Percentiles rank a stretch among this genome's conserved stretches.
Evolutionary conservation across 2,888 invertebrate genomes (phyloP).

Genomic region (Lypha dubia): DNA sequence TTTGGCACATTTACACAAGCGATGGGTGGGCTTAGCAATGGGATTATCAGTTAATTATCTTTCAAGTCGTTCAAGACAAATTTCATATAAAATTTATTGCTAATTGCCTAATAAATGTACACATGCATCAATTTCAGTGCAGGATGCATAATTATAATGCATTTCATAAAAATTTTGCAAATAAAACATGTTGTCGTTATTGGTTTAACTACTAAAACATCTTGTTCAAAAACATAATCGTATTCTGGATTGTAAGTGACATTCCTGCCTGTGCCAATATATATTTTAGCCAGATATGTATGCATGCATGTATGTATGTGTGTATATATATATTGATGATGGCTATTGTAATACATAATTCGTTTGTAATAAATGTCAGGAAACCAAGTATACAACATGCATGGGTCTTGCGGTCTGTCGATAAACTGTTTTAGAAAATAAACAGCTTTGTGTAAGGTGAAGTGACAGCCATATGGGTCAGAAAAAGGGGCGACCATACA

Average conservation of each 20-base stretch:
- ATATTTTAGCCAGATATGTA: background rate
- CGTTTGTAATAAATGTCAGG: conserved; percentile 7
- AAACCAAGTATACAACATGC: background rate
- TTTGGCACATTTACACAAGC: background rate
- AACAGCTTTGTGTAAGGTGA: background rate
- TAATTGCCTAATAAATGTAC: conserved; percentile 63
- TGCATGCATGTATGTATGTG: no score
- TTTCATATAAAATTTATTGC: conserved; percentile 64
- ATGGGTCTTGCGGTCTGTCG: background rate
- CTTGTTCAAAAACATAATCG: conserved; percentile 30
- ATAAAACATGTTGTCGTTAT: conserved; percentile 2
- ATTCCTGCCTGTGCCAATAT: conserved; percentile 4
- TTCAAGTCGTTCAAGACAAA: conserved; percentile 22
- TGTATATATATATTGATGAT: background rate
- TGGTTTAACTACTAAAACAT: background rate
- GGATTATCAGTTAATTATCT: conserved; percentile 55
- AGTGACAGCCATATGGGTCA: background rate
- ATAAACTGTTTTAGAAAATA: conserved; percentile 9
- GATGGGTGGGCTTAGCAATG: conserved; percentile 27
- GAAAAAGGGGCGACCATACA: background rate
- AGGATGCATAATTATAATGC: conserved; percentile 1
- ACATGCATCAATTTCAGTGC: background rate
- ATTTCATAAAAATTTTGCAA: background rate
- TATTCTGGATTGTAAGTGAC: conserved; percentile 40
- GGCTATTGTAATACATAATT: background rate